Evolutionary conservation across 2,888 invertebrate genomes (phyloP).

Genomic region (Antheraea yamamai): DNA sequence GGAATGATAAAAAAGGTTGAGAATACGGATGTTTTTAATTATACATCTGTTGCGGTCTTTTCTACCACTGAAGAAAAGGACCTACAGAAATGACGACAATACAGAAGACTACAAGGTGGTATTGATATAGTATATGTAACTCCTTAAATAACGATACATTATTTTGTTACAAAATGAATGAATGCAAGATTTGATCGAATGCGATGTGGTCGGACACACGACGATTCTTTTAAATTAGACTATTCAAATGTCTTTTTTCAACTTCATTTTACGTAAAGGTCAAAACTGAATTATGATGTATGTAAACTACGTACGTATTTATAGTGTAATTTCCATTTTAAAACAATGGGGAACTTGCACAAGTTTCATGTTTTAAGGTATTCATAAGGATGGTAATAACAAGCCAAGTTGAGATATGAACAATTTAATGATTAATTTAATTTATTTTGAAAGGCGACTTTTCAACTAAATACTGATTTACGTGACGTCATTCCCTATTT

Average conservation of each 20-base stretch:
- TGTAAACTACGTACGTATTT: conserved; percentile 2
- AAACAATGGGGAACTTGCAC: not conserved
- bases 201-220: not conserved
- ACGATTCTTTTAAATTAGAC: conserved; percentile 11
- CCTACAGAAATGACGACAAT: not conserved
- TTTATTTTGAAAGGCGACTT: too few relatives aligned
- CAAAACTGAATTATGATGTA: conserved; percentile 10
- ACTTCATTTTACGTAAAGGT: conserved; percentile 11
- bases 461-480: too few relatives aligned
- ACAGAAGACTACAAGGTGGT: not conserved
- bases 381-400: too few relatives aligned
- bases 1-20: not conserved
- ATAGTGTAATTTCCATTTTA: not conserved
- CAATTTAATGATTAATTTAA: too few relatives aligned
- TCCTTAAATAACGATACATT: not conserved
- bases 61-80: not conserved
- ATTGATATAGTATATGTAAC: not conserved
- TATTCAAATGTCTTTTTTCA: conserved; percentile 10
- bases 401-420: too few relatives aligned
- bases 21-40: not conserved
- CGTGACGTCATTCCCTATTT: too few relatives aligned
- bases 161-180: not conserved
- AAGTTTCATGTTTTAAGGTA: too few relatives aligned
- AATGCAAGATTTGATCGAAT: not conserved
- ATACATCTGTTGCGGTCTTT: not conserved